A percentile compares a stretch with the other conserved stretches of the same genome.
Evolutionary conservation across 2,113 vertebrate genomes (phyloP).

Genomic region (Channa argus): DNA sequence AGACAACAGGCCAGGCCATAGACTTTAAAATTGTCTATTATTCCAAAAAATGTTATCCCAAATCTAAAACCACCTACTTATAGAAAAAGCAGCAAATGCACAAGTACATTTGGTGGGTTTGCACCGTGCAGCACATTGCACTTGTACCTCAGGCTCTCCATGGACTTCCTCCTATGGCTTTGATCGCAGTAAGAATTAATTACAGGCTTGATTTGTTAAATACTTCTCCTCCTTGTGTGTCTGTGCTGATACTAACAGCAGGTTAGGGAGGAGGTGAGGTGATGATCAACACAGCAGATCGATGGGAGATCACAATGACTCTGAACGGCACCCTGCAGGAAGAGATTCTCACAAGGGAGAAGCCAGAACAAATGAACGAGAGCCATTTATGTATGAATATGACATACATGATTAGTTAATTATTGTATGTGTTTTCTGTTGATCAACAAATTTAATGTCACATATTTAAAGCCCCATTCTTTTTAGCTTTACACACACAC

Average conservation of each 20-base stretch:
- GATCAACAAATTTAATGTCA: not conserved
- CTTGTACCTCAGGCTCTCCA: slow-evolving; percentile 21
- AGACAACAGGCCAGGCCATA: slow-evolving; percentile 8
- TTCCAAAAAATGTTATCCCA: no score
- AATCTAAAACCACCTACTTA: slow-evolving; percentile 28
- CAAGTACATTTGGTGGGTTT: slow-evolving; percentile 4
- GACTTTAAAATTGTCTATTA: no score
- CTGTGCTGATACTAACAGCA: slow-evolving; percentile 20
- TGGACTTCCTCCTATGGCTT: slow-evolving; percentile 48
- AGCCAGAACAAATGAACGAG: not conserved
- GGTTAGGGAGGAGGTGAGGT: not conserved
- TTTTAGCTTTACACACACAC: no score
- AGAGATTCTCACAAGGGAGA: no score
- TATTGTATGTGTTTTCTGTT: not conserved
- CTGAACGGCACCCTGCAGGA: slow-evolving; percentile 15
- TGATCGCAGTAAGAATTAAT: slow-evolving; percentile 69
- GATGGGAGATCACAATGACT: slow-evolving; percentile 39
- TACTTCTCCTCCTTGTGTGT: slow-evolving; percentile 56
- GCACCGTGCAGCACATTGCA: slow-evolving; percentile 32
- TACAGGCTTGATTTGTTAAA: slow-evolving; percentile 73
- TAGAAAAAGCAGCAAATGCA: not conserved
- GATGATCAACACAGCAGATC: slow-evolving; percentile 47
- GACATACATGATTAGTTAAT: not conserved
- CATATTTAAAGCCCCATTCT: no score
- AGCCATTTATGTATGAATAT: not conserved